phyloP scores from a whole-genome alignment of 2,888 invertebrate genomes.

The Cantharis nigra region DNA sequence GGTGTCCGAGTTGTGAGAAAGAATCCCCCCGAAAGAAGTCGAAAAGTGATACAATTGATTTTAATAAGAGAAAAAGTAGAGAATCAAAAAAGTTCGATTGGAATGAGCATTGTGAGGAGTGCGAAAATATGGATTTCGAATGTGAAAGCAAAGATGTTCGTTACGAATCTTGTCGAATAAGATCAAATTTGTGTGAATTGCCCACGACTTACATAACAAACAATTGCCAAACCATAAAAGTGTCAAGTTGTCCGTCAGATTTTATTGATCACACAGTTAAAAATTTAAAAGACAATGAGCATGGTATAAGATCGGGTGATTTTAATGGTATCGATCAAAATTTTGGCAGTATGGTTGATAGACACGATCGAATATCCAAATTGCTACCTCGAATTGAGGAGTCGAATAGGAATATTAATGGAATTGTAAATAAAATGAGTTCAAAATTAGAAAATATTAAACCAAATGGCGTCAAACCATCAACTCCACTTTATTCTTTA shows the following conservation, averaged over 20 bases:
- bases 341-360: constrained; percentile 33
- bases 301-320: constrained; percentile 31
- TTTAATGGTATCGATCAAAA: constrained; percentile 25
- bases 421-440: constrained; percentile 14
- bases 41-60: constrained; percentile 50
- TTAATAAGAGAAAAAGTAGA: constrained; percentile 48
- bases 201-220: constrained; percentile 55
- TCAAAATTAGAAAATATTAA: constrained; percentile 11
- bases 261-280: constrained; percentile 42
- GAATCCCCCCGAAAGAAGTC: constrained; percentile 50
- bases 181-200: constrained; percentile 51
- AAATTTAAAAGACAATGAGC: constrained; percentile 44
- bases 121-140: constrained; percentile 52
- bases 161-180: constrained; percentile 42
- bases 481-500: neutral
- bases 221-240: constrained; percentile 46
- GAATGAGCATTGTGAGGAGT: constrained; percentile 41
- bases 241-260: constrained; percentile 33
- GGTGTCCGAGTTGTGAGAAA: constrained; percentile 54
- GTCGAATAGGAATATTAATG: constrained; percentile 9
- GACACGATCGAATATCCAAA: constrained; percentile 27
- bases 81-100: constrained; percentile 49
- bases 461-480: neutral
- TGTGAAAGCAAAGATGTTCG: constrained; percentile 44
- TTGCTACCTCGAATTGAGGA: constrained; percentile 21